A percentile compares a stretch with the other conserved stretches of the same genome.
These are phyloP conservation scores for Coreius guichenoti DNA, from an alignment of 2,797 vertebrate genomes.

Conservation along the genomic window DNA sequence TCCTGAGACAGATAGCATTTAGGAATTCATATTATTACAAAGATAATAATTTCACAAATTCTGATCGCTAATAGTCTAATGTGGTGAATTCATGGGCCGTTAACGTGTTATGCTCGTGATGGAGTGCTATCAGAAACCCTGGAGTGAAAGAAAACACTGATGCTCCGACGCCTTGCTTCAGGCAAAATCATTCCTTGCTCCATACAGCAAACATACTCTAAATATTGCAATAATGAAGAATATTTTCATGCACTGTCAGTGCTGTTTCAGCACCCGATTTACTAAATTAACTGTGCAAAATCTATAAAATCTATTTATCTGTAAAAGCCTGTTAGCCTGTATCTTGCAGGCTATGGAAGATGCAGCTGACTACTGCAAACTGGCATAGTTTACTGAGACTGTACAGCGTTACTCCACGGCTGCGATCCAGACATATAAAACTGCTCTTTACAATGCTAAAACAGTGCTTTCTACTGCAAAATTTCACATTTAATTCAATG, in stretches of 20 bases:
- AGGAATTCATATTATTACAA: slow-evolving; percentile 56
- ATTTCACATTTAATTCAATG: neutral
- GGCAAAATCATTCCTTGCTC: slow-evolving; percentile 1
- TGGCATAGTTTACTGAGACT: neutral
- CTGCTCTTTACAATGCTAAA: too few species aligned
- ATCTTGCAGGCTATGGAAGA: neutral
- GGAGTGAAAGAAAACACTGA: slow-evolving; percentile 7
- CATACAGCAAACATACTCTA: neutral
- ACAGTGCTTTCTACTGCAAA: too few species aligned
- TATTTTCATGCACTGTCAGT: neutral
- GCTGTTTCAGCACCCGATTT: neutral
- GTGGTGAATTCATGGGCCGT: neutral
- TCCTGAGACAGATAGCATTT: slow-evolving; percentile 71
- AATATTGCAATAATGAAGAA: neutral
- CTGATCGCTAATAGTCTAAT: neutral
- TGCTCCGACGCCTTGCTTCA: neutral
- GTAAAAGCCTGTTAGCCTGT: too few species aligned
- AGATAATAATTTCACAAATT: slow-evolving; percentile 4
- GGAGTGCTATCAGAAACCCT: neutral
- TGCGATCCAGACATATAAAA: neutral
- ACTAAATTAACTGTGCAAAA: neutral
- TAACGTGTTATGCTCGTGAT: neutral
- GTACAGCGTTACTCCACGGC: neutral
- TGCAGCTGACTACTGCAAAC: neutral
- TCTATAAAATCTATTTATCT: neutral